phyloP scores from a whole-genome alignment of 2,113 vertebrate genomes.

The Choloepus hoffmanni region DNA sequence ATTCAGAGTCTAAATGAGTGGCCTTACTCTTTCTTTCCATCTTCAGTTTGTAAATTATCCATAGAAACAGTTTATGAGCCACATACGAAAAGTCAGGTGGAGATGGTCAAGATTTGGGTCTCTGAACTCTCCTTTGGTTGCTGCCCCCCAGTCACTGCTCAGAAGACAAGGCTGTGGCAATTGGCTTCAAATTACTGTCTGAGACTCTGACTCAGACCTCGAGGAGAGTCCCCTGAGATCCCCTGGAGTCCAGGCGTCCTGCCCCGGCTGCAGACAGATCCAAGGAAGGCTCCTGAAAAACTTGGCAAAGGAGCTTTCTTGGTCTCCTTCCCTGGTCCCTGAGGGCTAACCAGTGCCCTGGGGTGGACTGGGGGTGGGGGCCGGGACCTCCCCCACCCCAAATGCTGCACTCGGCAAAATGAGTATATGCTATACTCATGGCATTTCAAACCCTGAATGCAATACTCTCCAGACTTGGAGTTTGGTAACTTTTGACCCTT shows the following conservation, averaged over 20 bases:
- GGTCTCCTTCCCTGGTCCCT: neutral
- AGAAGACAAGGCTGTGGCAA: neutral
- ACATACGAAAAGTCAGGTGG: neutral
- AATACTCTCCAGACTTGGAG: neutral
- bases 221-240: no score
- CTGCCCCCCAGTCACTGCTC: neutral
- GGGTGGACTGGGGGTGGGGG: neutral
- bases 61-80: neutral
- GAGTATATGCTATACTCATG: neutral
- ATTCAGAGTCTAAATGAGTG: neutral
- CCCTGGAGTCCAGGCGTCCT: neutral
- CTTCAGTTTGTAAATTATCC: neutral
- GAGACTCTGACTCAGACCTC: neutral
- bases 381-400: no score
- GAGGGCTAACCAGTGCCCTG: neutral
- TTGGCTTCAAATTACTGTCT: neutral
- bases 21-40: neutral
- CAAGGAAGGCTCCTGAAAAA: neutral
- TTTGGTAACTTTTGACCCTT: constrained; percentile 52
- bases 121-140: neutral
- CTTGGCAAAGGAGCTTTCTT: neutral
- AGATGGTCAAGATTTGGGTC: neutral
- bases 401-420: no score
- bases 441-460: neutral
- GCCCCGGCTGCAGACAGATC: neutral